A percentile compares a stretch with the other conserved stretches of the same genome.
phyloP scores from a whole-genome alignment of 92 coral and sea anemone genomes.

The Montipora capitata region DNA sequence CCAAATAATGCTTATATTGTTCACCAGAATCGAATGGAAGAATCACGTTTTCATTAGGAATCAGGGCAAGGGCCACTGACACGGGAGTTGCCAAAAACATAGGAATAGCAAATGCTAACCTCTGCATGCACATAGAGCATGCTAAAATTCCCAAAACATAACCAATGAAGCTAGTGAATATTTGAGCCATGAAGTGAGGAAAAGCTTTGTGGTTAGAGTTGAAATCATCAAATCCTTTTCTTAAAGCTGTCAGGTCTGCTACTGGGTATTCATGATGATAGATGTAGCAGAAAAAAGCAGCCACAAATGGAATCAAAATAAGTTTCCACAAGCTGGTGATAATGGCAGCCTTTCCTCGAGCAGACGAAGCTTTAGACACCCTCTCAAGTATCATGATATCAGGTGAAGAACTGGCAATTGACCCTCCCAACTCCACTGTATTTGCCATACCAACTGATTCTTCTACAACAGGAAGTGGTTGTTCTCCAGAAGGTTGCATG shows the following conservation, averaged over 20 bases:
- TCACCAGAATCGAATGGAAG: slow-evolving; percentile 54
- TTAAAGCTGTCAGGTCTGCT: slow-evolving; percentile 29
- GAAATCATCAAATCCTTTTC: slow-evolving; percentile 65
- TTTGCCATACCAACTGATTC: not conserved
- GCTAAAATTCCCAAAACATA: slow-evolving; percentile 86
- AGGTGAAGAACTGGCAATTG: slow-evolving; percentile 14
- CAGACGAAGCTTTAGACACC: slow-evolving; percentile 51
- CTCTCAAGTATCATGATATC: slow-evolving; percentile 19
- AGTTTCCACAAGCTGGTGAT: slow-evolving; percentile 86
- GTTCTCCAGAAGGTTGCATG: slow-evolving; percentile 47
- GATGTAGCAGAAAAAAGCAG: slow-evolving; percentile 67
- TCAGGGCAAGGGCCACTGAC: slow-evolving; percentile 27
- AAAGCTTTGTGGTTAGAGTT: slow-evolving; percentile 45
- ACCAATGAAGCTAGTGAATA: slow-evolving; percentile 87
- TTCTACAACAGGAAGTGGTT: not conserved
- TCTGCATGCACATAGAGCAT: slow-evolving; percentile 91
- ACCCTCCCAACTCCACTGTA: slow-evolving; percentile 30
- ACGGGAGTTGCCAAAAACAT: slow-evolving; percentile 89
- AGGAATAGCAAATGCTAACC: slow-evolving; percentile 87
- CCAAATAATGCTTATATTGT: not conserved
- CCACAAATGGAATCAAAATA: slow-evolving; percentile 87
- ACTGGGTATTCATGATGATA: slow-evolving; percentile 26
- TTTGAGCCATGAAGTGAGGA: slow-evolving; percentile 81
- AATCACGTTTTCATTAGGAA: slow-evolving; percentile 5
- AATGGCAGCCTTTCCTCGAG: slow-evolving; percentile 87